These are phyloP conservation scores for Thamnaconus septentrionalis DNA, from an alignment of 2,113 vertebrate genomes.

Conservation along the genomic window DNA sequence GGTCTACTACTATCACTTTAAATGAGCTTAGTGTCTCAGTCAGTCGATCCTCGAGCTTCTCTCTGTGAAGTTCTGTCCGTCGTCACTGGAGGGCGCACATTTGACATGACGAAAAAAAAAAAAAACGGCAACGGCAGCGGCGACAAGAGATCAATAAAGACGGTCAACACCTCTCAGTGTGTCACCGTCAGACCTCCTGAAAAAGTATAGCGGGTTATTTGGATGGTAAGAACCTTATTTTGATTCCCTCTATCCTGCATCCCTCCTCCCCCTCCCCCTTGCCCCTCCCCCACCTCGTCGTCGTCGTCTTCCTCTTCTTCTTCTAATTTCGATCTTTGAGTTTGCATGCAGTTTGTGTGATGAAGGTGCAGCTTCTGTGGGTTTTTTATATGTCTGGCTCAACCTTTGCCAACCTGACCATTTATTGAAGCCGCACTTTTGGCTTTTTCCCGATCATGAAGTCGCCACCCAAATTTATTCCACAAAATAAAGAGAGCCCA, in stretches of 20 bases:
- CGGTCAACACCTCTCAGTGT: slow-evolving; percentile 27
- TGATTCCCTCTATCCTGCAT: background rate
- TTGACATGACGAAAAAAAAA: no score
- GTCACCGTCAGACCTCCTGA: slow-evolving; percentile 41
- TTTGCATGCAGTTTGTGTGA: slow-evolving; percentile 57
- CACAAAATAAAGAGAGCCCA: no score
- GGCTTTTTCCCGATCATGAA: no score
- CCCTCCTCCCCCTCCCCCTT: background rate
- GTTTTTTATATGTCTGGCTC: background rate
- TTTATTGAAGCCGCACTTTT: no score
- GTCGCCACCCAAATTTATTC: no score
- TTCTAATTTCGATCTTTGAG: background rate
- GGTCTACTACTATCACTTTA: background rate
- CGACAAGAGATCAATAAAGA: slow-evolving; percentile 40
- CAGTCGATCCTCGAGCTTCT: no score
- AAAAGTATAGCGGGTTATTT: slow-evolving; percentile 43
- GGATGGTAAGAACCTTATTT: slow-evolving; percentile 68
- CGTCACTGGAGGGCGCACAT: no score
- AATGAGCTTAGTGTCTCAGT: no score
- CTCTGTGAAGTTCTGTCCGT: no score
- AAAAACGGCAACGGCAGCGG: no score
- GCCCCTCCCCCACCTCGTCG: background rate
- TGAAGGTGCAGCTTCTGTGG: slow-evolving; percentile 9
- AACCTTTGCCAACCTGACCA: no score
- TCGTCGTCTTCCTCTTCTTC: slow-evolving; percentile 8